A percentile compares a stretch with the other conserved stretches of the same genome.
Conservation (phyloP, 2,888 invertebrate species). For the Drosophila paramelanica region DNA sequence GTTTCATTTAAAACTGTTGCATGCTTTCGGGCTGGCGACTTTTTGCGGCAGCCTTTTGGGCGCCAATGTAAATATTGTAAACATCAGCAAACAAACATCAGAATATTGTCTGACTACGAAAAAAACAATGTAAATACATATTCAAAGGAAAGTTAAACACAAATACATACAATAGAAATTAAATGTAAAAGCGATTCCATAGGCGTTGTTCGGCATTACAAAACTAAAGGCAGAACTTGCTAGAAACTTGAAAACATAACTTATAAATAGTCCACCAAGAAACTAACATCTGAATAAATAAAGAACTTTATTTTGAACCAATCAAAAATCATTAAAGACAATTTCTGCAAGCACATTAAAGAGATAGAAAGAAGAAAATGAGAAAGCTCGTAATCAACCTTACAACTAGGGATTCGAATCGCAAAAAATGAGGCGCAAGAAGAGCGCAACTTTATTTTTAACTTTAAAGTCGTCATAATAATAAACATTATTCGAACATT, state of each 20-base stretch:
- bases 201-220: neutral
- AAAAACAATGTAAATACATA: neutral
- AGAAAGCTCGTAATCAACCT: neutral
- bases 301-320: neutral
- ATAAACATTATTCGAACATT: neutral
- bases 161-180: neutral
- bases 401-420: neutral
- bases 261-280: neutral
- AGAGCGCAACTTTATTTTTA: neutral
- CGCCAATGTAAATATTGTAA: conserved; percentile 1
- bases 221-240: neutral
- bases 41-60: conserved; percentile 53
- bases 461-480: neutral
- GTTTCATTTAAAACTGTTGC: conserved; percentile 6
- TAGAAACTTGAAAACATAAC: neutral
- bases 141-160: neutral
- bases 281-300: neutral
- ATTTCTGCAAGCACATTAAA: neutral
- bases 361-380: neutral
- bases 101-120: neutral
- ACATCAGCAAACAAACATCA: too few species aligned
- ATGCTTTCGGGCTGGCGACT: conserved; percentile 51
- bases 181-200: neutral
- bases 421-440: neutral
- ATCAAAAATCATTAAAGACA: neutral